Base-by-base conservation (phyloP, 2,888 invertebrate genomes). In the Pseudococcus jackbeardsleyi region DNA sequence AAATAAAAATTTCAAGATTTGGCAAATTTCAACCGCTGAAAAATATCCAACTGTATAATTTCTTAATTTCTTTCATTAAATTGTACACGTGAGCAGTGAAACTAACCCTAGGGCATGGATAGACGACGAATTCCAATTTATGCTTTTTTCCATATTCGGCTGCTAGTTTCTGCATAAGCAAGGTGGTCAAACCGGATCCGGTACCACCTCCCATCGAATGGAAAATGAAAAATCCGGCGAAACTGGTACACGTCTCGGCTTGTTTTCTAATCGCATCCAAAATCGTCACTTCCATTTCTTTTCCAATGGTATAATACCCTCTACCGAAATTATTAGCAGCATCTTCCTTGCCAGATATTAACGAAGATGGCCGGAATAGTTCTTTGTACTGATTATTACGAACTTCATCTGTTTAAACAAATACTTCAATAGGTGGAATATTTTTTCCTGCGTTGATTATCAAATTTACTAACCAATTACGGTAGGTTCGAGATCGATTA, bases 61-160 rank as follows among this genome's bases (percentile, higher is more conserved):
- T 11, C n/a, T n/a, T n/a, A n/a, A n/a, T n/a, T n/a, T n/a, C n/a
- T n/a, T n/a, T n/a, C n/a, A n/a, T 33, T 33, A 50, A 15, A 12
- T 50, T 15, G 15, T 50, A 12, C 12, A 11, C 0, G 6, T 42
- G 42, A 9, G 42, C 3, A 42, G 11, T 12, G 15, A 50, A 33
- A 77, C 91, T 91, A 33, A 86, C 86, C 46, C 86, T 86, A 7
- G 86, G 86, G 64, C 86, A 86, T 17, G 85, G 85, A 17, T 85
- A 85, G 17, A 85, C 46, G 9, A 85, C 85, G 9, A 85, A 85
- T 85, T 86, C 86, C 42, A 86, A 64, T 86, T 86, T 86, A 39
- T 86, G 68, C 39, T 86, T 86, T 54, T 86, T 86, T 26, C 68
- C 54, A 64, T 64, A 86, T 54, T 86, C 86, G 0, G 8, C 9